Conservation (phyloP, 2,797 vertebrate genomes). For the Borostomias antarcticus region DNA sequence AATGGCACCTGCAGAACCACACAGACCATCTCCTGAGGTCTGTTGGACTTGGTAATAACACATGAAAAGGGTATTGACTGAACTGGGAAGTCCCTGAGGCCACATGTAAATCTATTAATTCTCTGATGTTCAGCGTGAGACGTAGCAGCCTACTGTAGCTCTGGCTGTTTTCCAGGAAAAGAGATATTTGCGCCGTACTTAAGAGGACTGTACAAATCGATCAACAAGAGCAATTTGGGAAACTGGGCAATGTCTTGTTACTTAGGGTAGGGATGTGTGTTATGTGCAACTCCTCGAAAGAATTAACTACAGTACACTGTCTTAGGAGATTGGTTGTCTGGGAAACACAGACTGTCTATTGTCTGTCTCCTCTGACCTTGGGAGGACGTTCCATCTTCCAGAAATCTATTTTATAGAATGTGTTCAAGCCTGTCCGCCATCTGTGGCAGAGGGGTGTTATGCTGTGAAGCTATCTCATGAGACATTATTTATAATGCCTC, state of each 20-base stretch:
- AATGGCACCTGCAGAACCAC: neutral
- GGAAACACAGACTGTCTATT: neutral
- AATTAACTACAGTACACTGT: neutral
- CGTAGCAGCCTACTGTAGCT: conserved; percentile 5
- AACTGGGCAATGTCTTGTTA: conserved; percentile 1
- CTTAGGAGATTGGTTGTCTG: neutral
- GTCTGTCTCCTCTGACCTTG: too few relatives aligned
- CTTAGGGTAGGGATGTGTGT: neutral
- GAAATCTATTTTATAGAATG: neutral
- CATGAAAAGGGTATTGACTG: conserved; percentile 5
- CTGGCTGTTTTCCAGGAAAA: conserved; percentile 1
- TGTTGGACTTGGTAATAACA: neutral
- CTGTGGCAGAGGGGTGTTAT: neutral
- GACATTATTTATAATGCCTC: too few relatives aligned
- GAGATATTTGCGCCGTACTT: neutral
- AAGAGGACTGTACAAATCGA: conserved; percentile 2
- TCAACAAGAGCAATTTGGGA: conserved; percentile 10
- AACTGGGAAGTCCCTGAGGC: conserved; percentile 6
- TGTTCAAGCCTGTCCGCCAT: neutral
- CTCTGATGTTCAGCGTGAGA: neutral
- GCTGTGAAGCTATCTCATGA: neutral
- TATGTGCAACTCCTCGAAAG: neutral
- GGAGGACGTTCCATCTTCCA: neutral
- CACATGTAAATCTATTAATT: neutral
- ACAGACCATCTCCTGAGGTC: neutral